Percentiles rank a stretch among this genome's conserved stretches.
Evolutionary conservation across 1,140 invertebrate genomes (phyloP).

Genomic region (Onthophagus taurus): DNA sequence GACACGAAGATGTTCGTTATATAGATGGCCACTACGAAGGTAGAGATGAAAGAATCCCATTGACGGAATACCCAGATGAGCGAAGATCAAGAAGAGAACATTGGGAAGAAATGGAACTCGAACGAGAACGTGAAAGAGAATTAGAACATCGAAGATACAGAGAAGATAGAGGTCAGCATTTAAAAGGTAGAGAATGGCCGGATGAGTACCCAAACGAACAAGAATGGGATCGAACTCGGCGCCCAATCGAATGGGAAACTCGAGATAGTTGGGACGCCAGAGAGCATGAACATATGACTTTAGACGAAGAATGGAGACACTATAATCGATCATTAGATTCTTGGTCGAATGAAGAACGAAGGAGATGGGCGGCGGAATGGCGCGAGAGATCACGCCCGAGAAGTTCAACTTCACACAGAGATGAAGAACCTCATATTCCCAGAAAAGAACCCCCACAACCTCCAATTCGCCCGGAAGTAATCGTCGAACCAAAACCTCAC

Average conservation of each 20-base stretch:
- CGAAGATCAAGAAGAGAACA: conserved; percentile 18
- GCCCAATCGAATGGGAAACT: conserved; percentile 31
- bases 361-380: conserved; percentile 31
- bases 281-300: conserved; percentile 20
- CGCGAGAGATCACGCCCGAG: conserved; percentile 27
- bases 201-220: conserved; percentile 29
- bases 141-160: conserved; percentile 22
- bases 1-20: conserved; percentile 31
- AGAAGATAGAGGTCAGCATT: conserved; percentile 21
- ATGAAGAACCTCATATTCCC: conserved; percentile 18
- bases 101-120: conserved; percentile 30
- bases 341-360: conserved; percentile 29
- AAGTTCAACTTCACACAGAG: conserved; percentile 29
- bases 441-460: conserved; percentile 22
- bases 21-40: conserved; percentile 32
- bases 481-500: conserved; percentile 1
- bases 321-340: conserved; percentile 32
- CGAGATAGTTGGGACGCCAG: conserved; percentile 20
- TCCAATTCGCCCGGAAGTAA: conserved; percentile 5
- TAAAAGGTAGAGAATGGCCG: conserved; percentile 24
- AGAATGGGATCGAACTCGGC: conserved; percentile 26
- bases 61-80: conserved; percentile 32
- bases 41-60: conserved; percentile 28
- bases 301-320: conserved; percentile 34
- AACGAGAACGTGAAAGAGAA: conserved; percentile 21